These are phyloP conservation scores for Colossoma macropomum DNA, from an alignment of 2,113 vertebrate species.

Conservation along the genomic window DNA sequence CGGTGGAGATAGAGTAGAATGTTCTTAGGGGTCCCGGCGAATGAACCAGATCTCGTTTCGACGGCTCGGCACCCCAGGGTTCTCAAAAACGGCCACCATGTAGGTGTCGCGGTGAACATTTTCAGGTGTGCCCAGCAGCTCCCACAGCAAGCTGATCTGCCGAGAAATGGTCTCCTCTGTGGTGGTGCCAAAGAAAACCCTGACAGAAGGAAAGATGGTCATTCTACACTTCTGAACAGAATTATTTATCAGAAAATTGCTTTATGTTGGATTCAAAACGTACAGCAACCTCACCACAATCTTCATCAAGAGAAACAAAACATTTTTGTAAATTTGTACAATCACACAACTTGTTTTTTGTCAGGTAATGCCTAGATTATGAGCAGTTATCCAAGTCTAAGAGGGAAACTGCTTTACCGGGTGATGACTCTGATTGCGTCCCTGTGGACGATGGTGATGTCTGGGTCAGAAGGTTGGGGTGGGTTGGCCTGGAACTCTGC, in stretches of 20 bases:
- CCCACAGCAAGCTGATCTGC: conserved; percentile 80
- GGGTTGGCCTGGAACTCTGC: conserved; percentile 76
- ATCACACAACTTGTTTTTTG: no score
- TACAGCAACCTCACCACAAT: background rate
- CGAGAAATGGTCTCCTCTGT: conserved; percentile 82
- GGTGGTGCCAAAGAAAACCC: conserved; percentile 82
- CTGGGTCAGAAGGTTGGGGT: conserved; percentile 74
- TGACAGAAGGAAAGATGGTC: conserved; percentile 51
- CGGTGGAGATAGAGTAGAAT: conserved; percentile 18
- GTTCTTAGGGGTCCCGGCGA: conserved; percentile 55
- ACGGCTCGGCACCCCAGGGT: conserved; percentile 78
- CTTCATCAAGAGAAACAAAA: no score
- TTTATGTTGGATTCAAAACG: background rate
- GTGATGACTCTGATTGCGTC: conserved; percentile 76
- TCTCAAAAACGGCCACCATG: conserved; percentile 83
- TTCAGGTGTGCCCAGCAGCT: conserved; percentile 72
- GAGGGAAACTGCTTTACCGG: conserved; percentile 70
- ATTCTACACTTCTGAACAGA: background rate
- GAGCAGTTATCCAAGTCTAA: background rate
- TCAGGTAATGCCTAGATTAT: background rate
- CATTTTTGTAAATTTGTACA: no score
- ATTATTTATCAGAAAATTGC: background rate
- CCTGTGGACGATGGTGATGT: conserved; percentile 77
- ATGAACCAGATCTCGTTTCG: conserved; percentile 90
- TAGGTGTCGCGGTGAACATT: conserved; percentile 68